Evolutionary conservation across 2,797 vertebrate genomes (phyloP), one percentile per base, ranked within the genome.

Genomic region (Poecilia wingei): DNA sequence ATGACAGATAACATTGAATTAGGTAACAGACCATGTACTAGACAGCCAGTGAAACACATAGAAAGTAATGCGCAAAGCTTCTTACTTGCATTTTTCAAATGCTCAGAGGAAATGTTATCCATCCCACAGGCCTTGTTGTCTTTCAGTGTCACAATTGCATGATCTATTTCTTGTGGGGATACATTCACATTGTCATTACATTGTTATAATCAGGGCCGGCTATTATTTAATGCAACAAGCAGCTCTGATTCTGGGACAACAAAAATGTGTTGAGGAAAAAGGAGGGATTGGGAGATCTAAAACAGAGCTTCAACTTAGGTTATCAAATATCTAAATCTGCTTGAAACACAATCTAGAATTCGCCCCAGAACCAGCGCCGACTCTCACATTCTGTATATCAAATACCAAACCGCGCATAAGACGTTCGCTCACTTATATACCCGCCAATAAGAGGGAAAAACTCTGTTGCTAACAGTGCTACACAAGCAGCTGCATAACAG

Each of bases 401-500:
- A 84, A 90, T 78, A 71, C 72, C 64, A 51, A 53, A 10, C 12
- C 69, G 64, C 74, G 74, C 84, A 86, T 75, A 45, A 3, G 43
- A 78, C 74, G 78, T 45, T 61, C 25, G 55, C 72, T 55, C 79
- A 51, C 74, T 53, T 77, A 6, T 78, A 66, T 46, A 83, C 85
- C 74, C 80, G 43, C 80, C 72, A 79, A 89, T 82, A 78, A 87
- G 81, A 79, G 73, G 85, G 74, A 55, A 69, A 45, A 82, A 78
- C 76, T 88, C 82, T 74, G 83, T 82, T 49, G 73, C 87, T 76
- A 88, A 87, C 92, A 84, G 87, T 84, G 83, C 89, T 84, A 93
- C 89, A 91, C 89, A 84, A 86, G 83, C 88, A 89, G 91, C 92
- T 88, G 91, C 90, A 90, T 92, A 95, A 95, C 94, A 94, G 92